Evolutionary conservation across 2,888 invertebrate genomes (phyloP).

Genomic region (Boloria euphrosyne): DNA sequence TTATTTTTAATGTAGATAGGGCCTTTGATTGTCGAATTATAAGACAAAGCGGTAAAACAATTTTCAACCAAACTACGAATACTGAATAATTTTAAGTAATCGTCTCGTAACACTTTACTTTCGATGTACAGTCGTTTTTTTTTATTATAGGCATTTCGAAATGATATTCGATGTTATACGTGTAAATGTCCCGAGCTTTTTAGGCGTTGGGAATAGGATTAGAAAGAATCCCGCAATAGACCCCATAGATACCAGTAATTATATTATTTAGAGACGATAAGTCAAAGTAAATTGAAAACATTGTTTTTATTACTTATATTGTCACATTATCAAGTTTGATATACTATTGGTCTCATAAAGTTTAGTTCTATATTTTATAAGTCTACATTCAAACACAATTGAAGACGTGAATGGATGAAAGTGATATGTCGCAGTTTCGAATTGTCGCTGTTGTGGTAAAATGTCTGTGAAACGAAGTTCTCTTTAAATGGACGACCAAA

Average conservation of each 20-base stretch:
- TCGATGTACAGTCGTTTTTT: slow-evolving; percentile 19
- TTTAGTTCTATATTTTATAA: background rate
- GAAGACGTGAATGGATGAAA: no score
- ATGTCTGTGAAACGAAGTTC: no score
- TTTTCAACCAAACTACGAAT: slow-evolving; percentile 2
- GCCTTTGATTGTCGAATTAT: background rate
- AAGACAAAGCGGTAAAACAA: background rate
- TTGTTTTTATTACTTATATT: background rate
- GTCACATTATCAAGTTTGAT: background rate
- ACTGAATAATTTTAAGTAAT: slow-evolving; percentile 14
- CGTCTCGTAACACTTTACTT: slow-evolving; percentile 36
- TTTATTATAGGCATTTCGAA: slow-evolving; percentile 22
- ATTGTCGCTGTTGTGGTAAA: no score
- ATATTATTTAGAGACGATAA: slow-evolving; percentile 17
- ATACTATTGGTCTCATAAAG: background rate
- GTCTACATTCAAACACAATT: background rate
- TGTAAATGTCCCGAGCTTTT: slow-evolving; percentile 57
- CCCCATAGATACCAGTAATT: slow-evolving; percentile 20
- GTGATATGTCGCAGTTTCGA: no score
- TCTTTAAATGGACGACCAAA: no score
- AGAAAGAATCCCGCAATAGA: slow-evolving; percentile 47
- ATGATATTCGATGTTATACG: slow-evolving; percentile 22
- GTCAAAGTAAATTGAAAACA: background rate
- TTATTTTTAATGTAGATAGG: slow-evolving; percentile 1
- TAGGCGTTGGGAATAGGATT: slow-evolving; percentile 55